Evolutionary conservation across 2,888 invertebrate genomes (phyloP), one percentile per base, ranked within the genome.

Genomic region (Chromoteleia sp.): DNA sequence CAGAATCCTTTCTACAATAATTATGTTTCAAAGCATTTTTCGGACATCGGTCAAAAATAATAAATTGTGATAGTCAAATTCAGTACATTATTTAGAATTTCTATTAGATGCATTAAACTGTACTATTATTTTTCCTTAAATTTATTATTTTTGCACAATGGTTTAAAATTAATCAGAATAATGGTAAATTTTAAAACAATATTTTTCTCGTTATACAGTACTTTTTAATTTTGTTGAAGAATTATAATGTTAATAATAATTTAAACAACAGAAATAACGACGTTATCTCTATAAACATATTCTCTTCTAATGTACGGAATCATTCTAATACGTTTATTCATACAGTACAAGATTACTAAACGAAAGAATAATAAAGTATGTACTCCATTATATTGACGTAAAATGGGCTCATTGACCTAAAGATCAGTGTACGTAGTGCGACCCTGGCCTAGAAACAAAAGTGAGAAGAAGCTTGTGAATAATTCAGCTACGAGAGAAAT

Each of bases 371-470:
- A 56, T 56, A 58, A 71, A 71, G 50, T 33, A 19, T 58, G 48
- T 41, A 58, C 50, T 71, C 33, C 50, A 71, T 71, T 71, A 73
- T 73, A 73, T 79, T 67, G 54, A 59, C 43, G 61, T 73, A 65
- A 81, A 67, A 65, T 52, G 73, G 59, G 79, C 76, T 82, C 79
- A 77, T 74, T 80, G 83, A 83, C 83, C 83, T 79, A 86, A 87
- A 88, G 89, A 88, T 90, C 87, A 88, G 88, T 84, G 88, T 85
- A 85, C 87, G 84, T 83, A 82, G 84, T 82, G 84, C 87, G 89
- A 90, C 91, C 91, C 89, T 91, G 91, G 91, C 91, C 91, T 89
- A 91, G 91, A 91, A 91, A 91, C 90, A 91, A 90, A 90, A 88
- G 89, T 88, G 87, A 87, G 87, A 88, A 87, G 87, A 87, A 88